Evolutionary conservation across 1,140 invertebrate genomes (phyloP), one percentile per base, ranked within the genome.

Genomic region (Calephelis virginiensis): DNA sequence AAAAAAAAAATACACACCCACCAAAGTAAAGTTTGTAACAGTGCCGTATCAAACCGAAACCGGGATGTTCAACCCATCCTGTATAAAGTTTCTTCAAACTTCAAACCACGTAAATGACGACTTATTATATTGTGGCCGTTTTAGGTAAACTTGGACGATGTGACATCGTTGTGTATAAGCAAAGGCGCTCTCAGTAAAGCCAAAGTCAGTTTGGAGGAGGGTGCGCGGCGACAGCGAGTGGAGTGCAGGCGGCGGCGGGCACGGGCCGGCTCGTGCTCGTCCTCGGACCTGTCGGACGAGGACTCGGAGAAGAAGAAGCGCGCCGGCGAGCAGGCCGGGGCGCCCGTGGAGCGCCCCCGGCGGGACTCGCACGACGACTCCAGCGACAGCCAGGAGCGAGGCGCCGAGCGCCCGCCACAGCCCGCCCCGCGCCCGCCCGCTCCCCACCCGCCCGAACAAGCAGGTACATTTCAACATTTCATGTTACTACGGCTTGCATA

Each of bases 271-370:
- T 97, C 96, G 7, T 97, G 97, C 80, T 97, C 96, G 73, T 97
- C 96, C 61, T 98, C 97, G 0, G 97, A 97, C 82, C 96, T 97
- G 6, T 97, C 96, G 60, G 97, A 98, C 83, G 97, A 98, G 85
- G 97, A 98, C 76, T 96, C 95, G 48, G 96, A 97, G 81, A 86
- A 86, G 14, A 96, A 96, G 78, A 97, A 97, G 75, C 89, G 95
- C 12, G 95, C 96, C 14, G 94, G 96, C 59, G 96, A 75, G 85
- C 91, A 76, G 50, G 92, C 92, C 40, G 91, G 92, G 5, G 90
- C 93, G 5, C 87, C 91, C 46, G 74, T 82, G 12, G 93, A 93
- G 45, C 94, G 95, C 69, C 91, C 94, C 72, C 92, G 95, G 14
- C 91, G 95, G 10, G 95, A 96, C 76, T 95, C 95, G 40, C 94